phyloP scores from a whole-genome alignment of 2,888 invertebrate genomes.

The Drosophila koepferae region DNA sequence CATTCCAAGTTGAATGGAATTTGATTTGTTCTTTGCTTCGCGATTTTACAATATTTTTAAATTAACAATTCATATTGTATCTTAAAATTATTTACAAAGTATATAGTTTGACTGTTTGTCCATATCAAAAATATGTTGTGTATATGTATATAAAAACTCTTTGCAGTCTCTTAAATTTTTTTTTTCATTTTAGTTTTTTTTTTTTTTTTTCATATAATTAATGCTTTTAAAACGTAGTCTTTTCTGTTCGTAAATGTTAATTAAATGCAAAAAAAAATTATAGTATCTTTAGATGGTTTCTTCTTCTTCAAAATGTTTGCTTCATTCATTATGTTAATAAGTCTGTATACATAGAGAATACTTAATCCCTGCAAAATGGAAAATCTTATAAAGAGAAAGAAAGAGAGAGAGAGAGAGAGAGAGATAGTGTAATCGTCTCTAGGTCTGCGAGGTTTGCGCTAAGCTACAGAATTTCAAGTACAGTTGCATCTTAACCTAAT shows the following conservation, averaged over 20 bases:
- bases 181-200: constrained; percentile 10
- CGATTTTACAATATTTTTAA: constrained; percentile 1
- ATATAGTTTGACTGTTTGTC: constrained; percentile 35
- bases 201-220: constrained; percentile 41
- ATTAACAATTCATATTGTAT: constrained; percentile 20
- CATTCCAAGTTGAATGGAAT: constrained; percentile 19
- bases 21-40: constrained; percentile 1
- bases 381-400: constrained; percentile 40
- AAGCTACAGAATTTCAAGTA: constrained; percentile 64
- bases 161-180: constrained; percentile 68
- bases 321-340: constrained; percentile 30
- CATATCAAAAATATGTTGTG: constrained; percentile 23
- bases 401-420: no score
- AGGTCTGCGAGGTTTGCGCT: constrained; percentile 68
- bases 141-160: constrained; percentile 44
- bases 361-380: constrained; percentile 72
- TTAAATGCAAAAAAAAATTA: constrained; percentile 47
- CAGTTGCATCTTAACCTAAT: constrained; percentile 68
- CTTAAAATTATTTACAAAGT: constrained; percentile 46
- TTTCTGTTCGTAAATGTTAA: constrained; percentile 58
- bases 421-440: constrained; percentile 36
- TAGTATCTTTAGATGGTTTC: constrained; percentile 12
- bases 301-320: constrained; percentile 8
- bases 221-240: constrained; percentile 78
- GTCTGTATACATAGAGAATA: constrained; percentile 63